phyloP scores from a whole-genome alignment of 2,888 invertebrate genomes.

The Aphodius sticticus region DNA sequence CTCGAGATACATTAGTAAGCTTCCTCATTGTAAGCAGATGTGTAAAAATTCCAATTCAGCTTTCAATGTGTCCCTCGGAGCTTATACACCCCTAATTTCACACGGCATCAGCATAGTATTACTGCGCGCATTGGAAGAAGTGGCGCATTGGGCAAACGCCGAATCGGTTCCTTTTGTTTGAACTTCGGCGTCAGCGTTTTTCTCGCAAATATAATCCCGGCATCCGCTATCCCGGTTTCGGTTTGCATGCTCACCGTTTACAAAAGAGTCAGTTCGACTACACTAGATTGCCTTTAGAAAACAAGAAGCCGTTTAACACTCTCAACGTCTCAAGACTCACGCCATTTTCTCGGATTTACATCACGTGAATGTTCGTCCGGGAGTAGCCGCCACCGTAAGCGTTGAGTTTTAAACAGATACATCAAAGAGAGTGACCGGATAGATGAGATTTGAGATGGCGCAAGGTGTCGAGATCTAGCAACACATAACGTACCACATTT shows the following conservation, averaged over 20 bases:
- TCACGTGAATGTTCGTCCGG: neutral
- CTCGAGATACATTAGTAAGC: neutral
- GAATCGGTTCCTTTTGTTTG: constrained; percentile 4
- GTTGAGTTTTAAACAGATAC: constrained; percentile 18
- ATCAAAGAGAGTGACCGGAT: constrained; percentile 10
- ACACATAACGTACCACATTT: neutral
- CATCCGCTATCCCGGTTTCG: neutral
- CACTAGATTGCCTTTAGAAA: constrained; percentile 4
- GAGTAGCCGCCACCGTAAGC: neutral
- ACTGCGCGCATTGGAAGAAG: neutral
- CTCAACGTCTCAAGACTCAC: neutral
- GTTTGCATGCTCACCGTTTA: neutral
- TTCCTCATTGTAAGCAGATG: neutral
- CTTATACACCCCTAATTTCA: constrained; percentile 4
- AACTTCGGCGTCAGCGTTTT: neutral
- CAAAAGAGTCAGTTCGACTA: neutral
- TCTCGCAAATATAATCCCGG: constrained; percentile 4
- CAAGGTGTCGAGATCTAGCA: neutral
- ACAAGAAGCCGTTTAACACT: neutral
- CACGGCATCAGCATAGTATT: constrained; percentile 4
- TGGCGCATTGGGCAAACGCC: neutral
- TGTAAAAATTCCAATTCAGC: neutral
- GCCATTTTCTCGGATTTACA: neutral
- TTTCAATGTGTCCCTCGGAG: neutral
- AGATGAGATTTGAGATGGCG: neutral